Conservation (phyloP, 23 tunicate genomes). For the Ciona savignyi region DNA sequence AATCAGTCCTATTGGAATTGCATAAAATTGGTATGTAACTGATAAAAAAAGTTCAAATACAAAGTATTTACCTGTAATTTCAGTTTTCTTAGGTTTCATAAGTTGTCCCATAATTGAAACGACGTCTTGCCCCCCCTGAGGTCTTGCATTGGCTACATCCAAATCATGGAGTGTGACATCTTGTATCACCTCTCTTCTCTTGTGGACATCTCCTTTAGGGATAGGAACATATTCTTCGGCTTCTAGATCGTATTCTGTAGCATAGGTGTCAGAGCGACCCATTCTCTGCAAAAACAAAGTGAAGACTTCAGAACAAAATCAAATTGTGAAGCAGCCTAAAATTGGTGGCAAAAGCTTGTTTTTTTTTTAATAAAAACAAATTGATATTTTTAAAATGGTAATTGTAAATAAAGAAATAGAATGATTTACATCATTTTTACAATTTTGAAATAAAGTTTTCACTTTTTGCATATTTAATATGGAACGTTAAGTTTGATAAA, state of each 20-base stretch:
- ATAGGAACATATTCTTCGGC: constrained; percentile 99
- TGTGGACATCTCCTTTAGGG: constrained; percentile 99
- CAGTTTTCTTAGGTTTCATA: constrained; percentile 99
- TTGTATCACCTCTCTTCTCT: constrained; percentile 92
- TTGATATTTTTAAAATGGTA: too few relatives aligned
- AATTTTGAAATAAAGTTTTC: background rate
- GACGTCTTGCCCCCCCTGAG: constrained; percentile 97
- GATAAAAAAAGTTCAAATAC: too few relatives aligned
- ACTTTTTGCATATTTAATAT: background rate
- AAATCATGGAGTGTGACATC: constrained; percentile 98
- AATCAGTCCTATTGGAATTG: too few relatives aligned
- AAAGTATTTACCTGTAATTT: constrained; percentile 74
- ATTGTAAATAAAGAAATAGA: too few relatives aligned
- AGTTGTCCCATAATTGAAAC: constrained; percentile 93
- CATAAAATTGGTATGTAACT: too few relatives aligned
- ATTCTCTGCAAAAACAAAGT: too few relatives aligned
- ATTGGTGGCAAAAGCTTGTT: too few relatives aligned
- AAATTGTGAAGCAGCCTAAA: too few relatives aligned
- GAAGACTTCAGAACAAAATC: background rate
- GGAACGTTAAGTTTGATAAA: background rate
- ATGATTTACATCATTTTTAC: too few relatives aligned
- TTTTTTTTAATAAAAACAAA: too few relatives aligned
- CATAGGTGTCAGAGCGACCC: constrained; percentile 96
- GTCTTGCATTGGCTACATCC: constrained; percentile 97
- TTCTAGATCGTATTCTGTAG: constrained; percentile 97